Base-by-base conservation (phyloP, 1,140 invertebrate species). In the Listronotus oregonensis region DNA sequence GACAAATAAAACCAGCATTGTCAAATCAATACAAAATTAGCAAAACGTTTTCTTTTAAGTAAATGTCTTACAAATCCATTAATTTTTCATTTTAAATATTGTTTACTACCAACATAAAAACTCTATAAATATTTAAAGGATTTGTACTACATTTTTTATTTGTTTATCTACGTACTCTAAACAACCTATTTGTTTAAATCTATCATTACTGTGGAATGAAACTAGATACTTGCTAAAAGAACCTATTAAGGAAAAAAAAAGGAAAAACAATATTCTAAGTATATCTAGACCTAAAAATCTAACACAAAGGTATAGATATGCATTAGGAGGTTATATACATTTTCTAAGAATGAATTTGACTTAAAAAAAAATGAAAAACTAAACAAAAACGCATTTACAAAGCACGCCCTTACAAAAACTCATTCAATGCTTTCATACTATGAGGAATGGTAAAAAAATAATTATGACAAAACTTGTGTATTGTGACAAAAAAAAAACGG, bases 1-100 rank as follows among this genome's bases (percentile, higher is more conserved):
- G 80, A 82, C 8, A 37, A 82, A 72, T 73, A 74, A 73, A 60
- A 51, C 34, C 51, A 42, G 34, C 47, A 50, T 40, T 34, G 7
- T 21, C 11, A 51, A 21, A 7, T 54, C 10, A 8, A 17, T 54
- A 37, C 3, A 37, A 37, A 37, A 37, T 37, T 1, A 37, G 1
- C 34, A 37, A 37, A 37, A 12, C 7, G 11, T 37, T 37, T 37
- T 37, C 8, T 3, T 27, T 27, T 27, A 27, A 27, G 8, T 37
- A 37, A 9, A 37, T 12, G 11, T 2, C 1, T 37, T 37, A 37
- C 34, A 37, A 37, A 37, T 37, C 34, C 34, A 37, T 37, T 10
- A 37, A 37, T 10, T 37, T n/a, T 27, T 27, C 1, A 27, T 27
- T 27, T 27, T 3, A 27, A 27, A 27, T 27, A 3, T 27, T 27